Percentiles rank a stretch among this genome's conserved stretches.
Evolutionary conservation across 2,888 invertebrate genomes (phyloP).

Genomic region (Parnassius glacialis): DNA sequence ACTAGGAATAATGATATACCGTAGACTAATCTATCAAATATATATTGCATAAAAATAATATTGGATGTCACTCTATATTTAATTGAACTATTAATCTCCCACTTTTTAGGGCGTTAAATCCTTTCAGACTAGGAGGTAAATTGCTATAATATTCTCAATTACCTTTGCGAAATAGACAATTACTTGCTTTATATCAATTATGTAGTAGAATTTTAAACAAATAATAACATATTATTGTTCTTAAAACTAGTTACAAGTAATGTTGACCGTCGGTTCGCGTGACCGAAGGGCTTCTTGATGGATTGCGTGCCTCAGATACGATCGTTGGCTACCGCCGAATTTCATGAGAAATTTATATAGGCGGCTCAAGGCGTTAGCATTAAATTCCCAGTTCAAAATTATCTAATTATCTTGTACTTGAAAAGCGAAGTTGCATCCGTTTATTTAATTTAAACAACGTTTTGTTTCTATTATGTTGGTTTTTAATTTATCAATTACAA

Average conservation of each 20-base stretch:
- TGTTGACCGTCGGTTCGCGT: constrained; percentile 64
- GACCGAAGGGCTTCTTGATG: constrained; percentile 59
- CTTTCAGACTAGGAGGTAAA: no score
- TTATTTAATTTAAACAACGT: constrained; percentile 71
- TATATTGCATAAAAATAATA: no score
- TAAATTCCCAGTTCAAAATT: constrained; percentile 60
- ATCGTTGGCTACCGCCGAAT: constrained; percentile 68
- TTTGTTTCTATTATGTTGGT: constrained; percentile 64
- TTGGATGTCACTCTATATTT: no score
- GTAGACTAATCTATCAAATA: no score
- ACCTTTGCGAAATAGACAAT: no score
- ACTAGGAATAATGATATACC: no score
- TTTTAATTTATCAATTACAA: constrained; percentile 44
- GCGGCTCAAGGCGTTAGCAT: constrained; percentile 56
- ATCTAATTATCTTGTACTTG: constrained; percentile 67
- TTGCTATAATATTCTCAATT: no score
- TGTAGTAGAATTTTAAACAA: constrained; percentile 32
- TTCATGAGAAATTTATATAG: constrained; percentile 69
- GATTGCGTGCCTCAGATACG: constrained; percentile 71
- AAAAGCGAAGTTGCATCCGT: constrained; percentile 60
- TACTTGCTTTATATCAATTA: constrained; percentile 4
- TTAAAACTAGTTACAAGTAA: constrained; percentile 61
- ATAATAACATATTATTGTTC: constrained; percentile 61
- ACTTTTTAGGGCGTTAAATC: no score
- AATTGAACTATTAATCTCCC: no score